Conservation (phyloP, 2,888 invertebrate species). For the Trimorus sp. region DNA sequence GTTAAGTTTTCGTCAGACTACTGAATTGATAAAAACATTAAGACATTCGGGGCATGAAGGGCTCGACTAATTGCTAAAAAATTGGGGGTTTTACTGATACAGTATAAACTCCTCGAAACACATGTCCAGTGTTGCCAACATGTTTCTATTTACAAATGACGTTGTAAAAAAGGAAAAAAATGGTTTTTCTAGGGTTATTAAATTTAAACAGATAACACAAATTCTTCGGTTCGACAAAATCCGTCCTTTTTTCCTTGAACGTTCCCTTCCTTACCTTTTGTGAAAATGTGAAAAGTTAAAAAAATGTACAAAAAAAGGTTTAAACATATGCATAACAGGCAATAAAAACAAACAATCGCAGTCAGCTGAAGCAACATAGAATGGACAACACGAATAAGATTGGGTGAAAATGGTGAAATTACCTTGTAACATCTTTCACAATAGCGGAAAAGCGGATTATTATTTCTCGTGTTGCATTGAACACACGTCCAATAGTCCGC, state of each 20-base stretch:
- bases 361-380: conserved; percentile 26
- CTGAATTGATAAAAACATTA: background rate
- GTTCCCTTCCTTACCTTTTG: no score
- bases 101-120: background rate
- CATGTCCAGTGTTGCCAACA: background rate
- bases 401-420: conserved; percentile 61
- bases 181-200: no score
- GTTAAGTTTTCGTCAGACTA: background rate
- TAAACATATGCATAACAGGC: background rate
- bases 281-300: no score
- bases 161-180: no score
- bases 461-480: conserved; percentile 85
- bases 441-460: conserved; percentile 86
- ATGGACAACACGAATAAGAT: conserved; percentile 47
- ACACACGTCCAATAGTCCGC: conserved; percentile 86
- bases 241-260: no score
- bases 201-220: no score
- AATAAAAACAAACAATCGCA: conserved; percentile 2
- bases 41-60: conserved; percentile 12
- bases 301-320: no score
- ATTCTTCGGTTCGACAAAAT: no score
- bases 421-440: conserved; percentile 89
- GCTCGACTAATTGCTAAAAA: conserved; percentile 6
- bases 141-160: background rate
- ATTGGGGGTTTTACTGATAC: conserved; percentile 20